These are phyloP conservation scores for Trissolcus japonicus DNA, from an alignment of 2,888 invertebrate species.

Conservation along the genomic window DNA sequence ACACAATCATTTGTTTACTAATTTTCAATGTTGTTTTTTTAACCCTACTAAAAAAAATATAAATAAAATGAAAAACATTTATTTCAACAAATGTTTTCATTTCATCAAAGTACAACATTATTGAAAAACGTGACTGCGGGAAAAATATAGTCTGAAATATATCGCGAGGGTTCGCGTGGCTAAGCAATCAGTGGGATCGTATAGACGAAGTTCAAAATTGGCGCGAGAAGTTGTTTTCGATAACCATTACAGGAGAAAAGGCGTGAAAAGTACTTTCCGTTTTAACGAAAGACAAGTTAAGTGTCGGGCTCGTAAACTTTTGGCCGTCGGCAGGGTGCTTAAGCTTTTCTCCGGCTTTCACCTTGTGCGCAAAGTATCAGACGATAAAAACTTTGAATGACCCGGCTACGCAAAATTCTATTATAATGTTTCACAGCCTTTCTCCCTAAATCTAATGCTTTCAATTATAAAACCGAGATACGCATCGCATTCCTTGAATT, in stretches of 20 bases:
- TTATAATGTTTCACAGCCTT: constrained; percentile 43
- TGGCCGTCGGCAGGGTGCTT: constrained; percentile 40
- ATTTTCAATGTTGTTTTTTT: no score
- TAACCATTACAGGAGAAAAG: constrained; percentile 48
- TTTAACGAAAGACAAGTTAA: constrained; percentile 58
- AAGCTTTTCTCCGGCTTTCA: constrained; percentile 39
- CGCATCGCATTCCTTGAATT: not conserved
- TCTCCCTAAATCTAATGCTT: constrained; percentile 13
- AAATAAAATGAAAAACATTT: no score
- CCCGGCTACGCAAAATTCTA: constrained; percentile 53
- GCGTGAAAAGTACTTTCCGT: constrained; percentile 58
- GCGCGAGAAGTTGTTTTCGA: constrained; percentile 51
- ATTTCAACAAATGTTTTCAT: no score
- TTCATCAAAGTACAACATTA: no score
- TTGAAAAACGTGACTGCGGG: constrained; percentile 10
- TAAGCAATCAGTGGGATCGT: constrained; percentile 43
- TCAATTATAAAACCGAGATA: constrained; percentile 30
- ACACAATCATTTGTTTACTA: no score
- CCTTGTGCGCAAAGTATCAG: constrained; percentile 37
- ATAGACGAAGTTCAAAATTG: constrained; percentile 49
- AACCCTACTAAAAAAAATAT: no score
- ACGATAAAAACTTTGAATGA: constrained; percentile 53
- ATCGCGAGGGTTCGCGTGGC: constrained; percentile 28
- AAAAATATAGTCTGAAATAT: constrained; percentile 30
- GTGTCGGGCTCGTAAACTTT: constrained; percentile 56